Conservation (phyloP, 2,113 vertebrate genomes). For the Leucopsar rothschildi region DNA sequence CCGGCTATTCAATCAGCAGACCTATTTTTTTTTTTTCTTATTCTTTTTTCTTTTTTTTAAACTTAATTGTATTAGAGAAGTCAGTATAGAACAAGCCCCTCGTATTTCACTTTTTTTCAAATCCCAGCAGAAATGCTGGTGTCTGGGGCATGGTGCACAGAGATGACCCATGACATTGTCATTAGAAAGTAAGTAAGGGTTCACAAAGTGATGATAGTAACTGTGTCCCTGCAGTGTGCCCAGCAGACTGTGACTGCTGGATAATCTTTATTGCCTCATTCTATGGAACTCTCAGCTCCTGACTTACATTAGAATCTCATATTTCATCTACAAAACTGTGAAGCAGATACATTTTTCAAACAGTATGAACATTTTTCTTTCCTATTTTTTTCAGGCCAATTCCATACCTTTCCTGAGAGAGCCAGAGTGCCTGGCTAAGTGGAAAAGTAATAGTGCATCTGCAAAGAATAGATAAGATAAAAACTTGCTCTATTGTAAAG, state of each 20-base stretch:
- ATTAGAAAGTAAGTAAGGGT: not conserved
- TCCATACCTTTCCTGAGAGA: not conserved
- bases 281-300: not conserved
- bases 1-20: not conserved
- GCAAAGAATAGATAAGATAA: slow-evolving; percentile 26
- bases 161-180: not conserved
- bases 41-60: not conserved
- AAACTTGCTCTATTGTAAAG: not conserved
- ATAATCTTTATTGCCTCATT: not conserved
- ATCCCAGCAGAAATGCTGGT: not conserved
- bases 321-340: not conserved
- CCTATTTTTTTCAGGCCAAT: not conserved
- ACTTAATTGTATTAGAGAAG: not conserved
- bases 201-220: not conserved
- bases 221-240: not conserved
- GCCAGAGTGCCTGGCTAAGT: not conserved
- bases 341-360: slow-evolving; percentile 18
- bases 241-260: not conserved
- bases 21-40: not conserved
- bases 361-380: not conserved
- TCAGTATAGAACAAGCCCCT: not conserved
- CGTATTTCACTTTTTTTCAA: not conserved
- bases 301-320: not conserved
- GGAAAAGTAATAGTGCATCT: slow-evolving; percentile 14
- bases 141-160: not conserved